Conservation (phyloP, 1,140 invertebrate genomes). For the Drosophila lacertosa region DNA sequence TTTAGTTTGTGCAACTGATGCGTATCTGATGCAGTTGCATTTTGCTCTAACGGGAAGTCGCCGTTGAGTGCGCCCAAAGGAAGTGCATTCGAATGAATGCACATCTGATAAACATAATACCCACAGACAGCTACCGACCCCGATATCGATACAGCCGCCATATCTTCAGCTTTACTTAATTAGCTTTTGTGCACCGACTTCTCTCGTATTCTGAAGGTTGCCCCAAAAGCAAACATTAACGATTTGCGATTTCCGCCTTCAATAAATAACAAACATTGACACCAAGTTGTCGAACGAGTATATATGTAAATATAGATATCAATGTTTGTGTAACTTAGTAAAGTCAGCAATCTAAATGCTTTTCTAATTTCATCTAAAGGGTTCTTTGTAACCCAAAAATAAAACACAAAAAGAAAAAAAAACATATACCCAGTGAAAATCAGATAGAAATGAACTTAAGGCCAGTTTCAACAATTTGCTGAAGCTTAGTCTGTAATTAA, state of each 20-base stretch:
- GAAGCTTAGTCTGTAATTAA: conserved; percentile 29
- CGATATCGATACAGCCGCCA: conserved; percentile 8
- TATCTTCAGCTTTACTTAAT: conserved; percentile 54
- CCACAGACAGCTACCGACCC: conserved; percentile 53
- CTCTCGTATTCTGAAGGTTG: conserved; percentile 25
- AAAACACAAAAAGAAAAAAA: not conserved
- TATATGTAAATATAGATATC: no score
- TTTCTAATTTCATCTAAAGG: not conserved
- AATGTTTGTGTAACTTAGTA: no score
- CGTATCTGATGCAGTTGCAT: conserved; percentile 57
- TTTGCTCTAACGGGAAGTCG: conserved; percentile 75
- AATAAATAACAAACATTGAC: conserved; percentile 1
- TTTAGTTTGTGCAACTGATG: conserved; percentile 64
- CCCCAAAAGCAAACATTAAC: conserved; percentile 6
- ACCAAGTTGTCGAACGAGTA: not conserved
- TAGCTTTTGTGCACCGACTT: conserved; percentile 22
- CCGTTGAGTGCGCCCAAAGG: conserved; percentile 69
- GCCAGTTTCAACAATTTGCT: not conserved
- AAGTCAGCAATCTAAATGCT: no score
- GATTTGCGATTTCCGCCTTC: conserved; percentile 4
- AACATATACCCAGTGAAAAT: not conserved
- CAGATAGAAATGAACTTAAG: conserved; percentile 1
- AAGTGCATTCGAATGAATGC: conserved; percentile 78
- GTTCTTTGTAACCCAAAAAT: not conserved
- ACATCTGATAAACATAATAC: conserved; percentile 78